Percentiles rank a stretch among this genome's conserved stretches.
phyloP scores from a whole-genome alignment of 53 echinoderm and acorn worm species.

The Temnopleurus reevesii region DNA sequence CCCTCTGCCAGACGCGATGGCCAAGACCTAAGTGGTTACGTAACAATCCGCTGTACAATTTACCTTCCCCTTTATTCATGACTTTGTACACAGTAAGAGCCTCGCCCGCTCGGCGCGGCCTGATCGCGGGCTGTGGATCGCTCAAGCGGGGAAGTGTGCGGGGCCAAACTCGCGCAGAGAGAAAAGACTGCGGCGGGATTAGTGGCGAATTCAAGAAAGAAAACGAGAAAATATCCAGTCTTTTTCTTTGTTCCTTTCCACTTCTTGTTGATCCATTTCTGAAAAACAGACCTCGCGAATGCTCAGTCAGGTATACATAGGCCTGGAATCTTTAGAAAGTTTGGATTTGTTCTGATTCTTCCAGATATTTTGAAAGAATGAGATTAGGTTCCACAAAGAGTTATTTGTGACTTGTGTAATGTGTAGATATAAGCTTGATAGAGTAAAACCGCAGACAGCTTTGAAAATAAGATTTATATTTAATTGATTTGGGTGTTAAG shows the following conservation, averaged over 20 bases:
- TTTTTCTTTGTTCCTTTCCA: not conserved
- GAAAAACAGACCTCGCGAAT: not conserved
- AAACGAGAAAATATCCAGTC: not conserved
- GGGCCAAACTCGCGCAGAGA: not conserved
- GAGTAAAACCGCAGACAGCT: not conserved
- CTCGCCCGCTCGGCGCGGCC: not conserved
- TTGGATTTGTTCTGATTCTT: not conserved
- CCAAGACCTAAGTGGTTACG: conserved; percentile 50
- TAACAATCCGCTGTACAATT: conserved; percentile 42
- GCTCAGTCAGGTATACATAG: not conserved
- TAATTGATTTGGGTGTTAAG: no score
- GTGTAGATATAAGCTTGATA: no score
- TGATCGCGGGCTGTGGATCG: not conserved
- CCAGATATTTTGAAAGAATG: not conserved
- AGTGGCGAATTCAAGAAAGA: not conserved
- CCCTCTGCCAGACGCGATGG: conserved; percentile 9
- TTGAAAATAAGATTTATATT: no score
- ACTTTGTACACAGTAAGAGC: conserved; percentile 48
- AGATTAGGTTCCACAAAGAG: not conserved
- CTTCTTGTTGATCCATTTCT: not conserved
- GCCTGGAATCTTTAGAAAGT: not conserved
- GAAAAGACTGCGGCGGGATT: not conserved
- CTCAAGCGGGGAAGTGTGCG: not conserved
- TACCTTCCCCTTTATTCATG: conserved; percentile 58
- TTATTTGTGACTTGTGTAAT: not conserved